Evolutionary conservation across 2,888 invertebrate species (phyloP).

Genomic region (Poecilobothrus nobilitatus): DNA sequence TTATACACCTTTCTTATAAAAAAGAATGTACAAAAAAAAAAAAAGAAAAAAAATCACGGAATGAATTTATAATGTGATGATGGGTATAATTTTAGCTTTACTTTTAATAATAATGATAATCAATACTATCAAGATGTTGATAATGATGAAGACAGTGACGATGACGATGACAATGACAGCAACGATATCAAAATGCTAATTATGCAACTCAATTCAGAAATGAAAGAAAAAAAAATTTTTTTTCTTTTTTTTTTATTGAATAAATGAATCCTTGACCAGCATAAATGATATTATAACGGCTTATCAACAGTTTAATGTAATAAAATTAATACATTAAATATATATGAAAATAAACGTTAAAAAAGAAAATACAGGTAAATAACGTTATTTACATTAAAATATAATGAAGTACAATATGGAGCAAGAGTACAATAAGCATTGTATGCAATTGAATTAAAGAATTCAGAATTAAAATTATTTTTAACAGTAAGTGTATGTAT

Average conservation of each 20-base stretch:
- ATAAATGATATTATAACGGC: constrained; percentile 11
- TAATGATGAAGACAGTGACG: not conserved
- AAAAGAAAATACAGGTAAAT: not conserved
- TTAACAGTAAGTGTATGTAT: no score
- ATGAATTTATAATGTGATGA: constrained; percentile 2
- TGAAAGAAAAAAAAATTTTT: not conserved
- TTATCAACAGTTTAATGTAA: not conserved
- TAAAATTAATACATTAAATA: not conserved
- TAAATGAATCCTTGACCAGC: constrained; percentile 11
- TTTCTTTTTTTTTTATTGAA: not conserved
- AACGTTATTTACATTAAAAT: not conserved
- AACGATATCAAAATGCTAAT: constrained; percentile 2
- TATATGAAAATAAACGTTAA: no score
- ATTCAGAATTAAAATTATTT: no score
- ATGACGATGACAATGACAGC: not conserved
- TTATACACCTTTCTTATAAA: no score
- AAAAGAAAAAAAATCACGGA: not conserved
- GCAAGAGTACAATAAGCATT: no score
- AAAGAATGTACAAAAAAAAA: not conserved
- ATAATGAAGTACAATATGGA: no score
- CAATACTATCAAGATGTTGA: not conserved
- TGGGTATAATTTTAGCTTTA: not conserved
- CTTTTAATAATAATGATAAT: no score
- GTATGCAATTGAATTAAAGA: no score
- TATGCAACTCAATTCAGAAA: constrained; percentile 7